Evolutionary conservation across 2,113 vertebrate species (phyloP), one percentile per base, ranked within the genome.

Genomic region (Mesitornis unicolor): DNA sequence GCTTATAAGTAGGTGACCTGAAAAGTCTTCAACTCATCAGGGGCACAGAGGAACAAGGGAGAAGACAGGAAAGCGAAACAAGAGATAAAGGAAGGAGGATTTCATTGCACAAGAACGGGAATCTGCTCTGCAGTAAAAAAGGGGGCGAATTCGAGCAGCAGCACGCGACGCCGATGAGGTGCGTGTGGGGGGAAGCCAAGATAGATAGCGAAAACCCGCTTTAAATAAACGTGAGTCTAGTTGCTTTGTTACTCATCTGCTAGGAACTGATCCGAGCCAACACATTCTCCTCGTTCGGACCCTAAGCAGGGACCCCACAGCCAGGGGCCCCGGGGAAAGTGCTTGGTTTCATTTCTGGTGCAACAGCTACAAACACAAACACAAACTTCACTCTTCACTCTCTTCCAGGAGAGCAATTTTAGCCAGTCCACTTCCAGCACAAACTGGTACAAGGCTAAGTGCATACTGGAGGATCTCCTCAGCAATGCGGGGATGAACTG

Each of bases 321-420:
- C 31, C 65, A 70, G 90, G 68, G 64, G 48, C 77, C 84, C 43
- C 33, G 24, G 60, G 78, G 60, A 97, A 97, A 95, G 29, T 94
- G 93, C 89, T 60, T 87, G 87, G 75, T 94, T 92, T 79, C 64
- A 68, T 79, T 84, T 87, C 96, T 90, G 95, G 90, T 94, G 78
- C 74, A 93, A 93, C 51, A 96, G 48, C 63, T 65, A 95, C 76
- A n/a, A 92, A 87, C 79, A 75, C 86, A 48, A 96, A 82, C 91
- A 70, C 85, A 78, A 92, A 67, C 73, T 91, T 63, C 13, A 84
- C 76, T 73, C 68, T 50, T 88, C n/a, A 35, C 53, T 91, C 86
- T 80, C 88, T 93, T 18, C 80, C 91, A 90, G 36, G 88, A 96
- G 93, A 97, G 92, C 60, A 31, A 31, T 88, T 83, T 60, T 47